Conservation (phyloP, 2,113 vertebrate genomes). For the Gymnogyps californianus region DNA sequence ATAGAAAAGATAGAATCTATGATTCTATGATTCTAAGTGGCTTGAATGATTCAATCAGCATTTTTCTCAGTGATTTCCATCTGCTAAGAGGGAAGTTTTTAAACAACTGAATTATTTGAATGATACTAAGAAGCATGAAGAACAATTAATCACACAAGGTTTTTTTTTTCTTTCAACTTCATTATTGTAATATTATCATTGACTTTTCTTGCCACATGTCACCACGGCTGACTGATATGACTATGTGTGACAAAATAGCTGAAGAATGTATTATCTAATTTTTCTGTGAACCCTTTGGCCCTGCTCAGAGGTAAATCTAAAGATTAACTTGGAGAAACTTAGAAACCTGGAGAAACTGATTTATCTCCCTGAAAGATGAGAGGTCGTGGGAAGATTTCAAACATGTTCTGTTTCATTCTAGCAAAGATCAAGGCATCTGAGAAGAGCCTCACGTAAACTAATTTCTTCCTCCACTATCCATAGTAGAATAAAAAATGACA, state of each 20-base stretch:
- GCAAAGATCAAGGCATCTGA: background rate
- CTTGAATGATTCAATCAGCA: background rate
- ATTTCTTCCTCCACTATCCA: background rate
- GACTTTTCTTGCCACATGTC: background rate
- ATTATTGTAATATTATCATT: background rate
- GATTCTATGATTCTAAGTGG: background rate
- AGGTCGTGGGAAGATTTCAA: background rate
- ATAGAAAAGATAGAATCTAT: background rate
- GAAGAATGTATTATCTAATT: background rate
- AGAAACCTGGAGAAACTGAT: background rate
- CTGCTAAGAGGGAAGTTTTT: background rate
- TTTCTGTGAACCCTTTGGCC: background rate
- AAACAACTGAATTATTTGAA: conserved; percentile 3
- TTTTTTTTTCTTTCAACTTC: background rate
- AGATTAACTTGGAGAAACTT: background rate
- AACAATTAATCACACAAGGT: background rate
- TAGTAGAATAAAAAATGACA: background rate
- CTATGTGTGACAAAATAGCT: background rate
- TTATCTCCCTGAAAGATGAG: background rate
- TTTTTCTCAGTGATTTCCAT: background rate
- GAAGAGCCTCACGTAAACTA: background rate
- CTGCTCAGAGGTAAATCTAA: background rate
- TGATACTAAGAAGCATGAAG: background rate
- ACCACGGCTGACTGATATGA: background rate
- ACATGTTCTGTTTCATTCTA: background rate